Evolutionary conservation across 2,797 vertebrate genomes (phyloP).

Genomic region (Myiothlypis chrysogaster): DNA sequence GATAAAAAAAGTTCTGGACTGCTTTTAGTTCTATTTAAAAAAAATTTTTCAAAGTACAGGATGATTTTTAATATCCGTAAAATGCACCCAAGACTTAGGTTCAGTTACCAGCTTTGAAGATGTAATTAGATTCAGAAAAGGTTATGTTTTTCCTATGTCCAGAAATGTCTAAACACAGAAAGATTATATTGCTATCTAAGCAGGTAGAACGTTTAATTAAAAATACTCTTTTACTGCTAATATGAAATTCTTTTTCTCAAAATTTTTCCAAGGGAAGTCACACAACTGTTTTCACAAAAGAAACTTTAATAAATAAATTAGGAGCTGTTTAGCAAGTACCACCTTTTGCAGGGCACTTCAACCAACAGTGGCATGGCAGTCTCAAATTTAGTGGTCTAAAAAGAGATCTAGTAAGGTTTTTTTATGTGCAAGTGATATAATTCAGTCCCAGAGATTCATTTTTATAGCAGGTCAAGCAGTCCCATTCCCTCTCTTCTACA

Average conservation of each 20-base stretch:
- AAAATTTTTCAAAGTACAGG: neutral
- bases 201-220: neutral
- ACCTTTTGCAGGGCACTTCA: neutral
- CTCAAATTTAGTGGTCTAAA: neutral
- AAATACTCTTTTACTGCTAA: neutral
- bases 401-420: neutral
- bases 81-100: neutral
- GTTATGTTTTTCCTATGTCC: neutral
- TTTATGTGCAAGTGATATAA: neutral
- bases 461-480: neutral
- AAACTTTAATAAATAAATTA: neutral
- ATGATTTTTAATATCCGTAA: neutral
- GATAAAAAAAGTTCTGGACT: neutral
- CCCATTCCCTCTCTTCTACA: neutral
- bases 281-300: neutral
- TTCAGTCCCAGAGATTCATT: neutral
- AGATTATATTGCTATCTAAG: neutral
- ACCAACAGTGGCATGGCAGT: neutral
- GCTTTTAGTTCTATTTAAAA: neutral
- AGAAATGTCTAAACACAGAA: neutral
- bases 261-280: neutral
- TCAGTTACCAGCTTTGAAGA: neutral
- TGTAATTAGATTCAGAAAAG: conserved; percentile 4
- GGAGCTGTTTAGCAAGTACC: neutral
- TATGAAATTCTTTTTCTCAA: neutral